A percentile compares a stretch with the other conserved stretches of the same genome.
Conservation (phyloP, 2,797 vertebrate species). For the Galaxias olidus region DNA sequence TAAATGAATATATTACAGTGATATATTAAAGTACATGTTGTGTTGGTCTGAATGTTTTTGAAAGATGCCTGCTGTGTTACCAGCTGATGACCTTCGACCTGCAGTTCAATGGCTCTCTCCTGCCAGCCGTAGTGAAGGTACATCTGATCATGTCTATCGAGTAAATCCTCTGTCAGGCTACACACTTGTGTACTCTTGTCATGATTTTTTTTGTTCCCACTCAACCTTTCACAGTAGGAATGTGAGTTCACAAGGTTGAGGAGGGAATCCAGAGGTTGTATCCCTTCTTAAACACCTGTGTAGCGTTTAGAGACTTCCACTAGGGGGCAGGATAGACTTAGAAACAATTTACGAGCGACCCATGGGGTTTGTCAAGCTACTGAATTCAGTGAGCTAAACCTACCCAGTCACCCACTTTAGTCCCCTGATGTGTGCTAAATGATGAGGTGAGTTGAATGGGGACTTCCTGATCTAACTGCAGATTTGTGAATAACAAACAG, state of each 20-base stretch:
- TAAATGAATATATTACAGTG: too few relatives aligned
- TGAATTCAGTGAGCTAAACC: too few relatives aligned
- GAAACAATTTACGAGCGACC: too few relatives aligned
- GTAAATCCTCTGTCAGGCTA: not conserved
- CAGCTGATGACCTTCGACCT: constrained; percentile 92
- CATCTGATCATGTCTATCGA: constrained; percentile 29
- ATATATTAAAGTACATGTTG: too few relatives aligned
- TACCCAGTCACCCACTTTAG: too few relatives aligned
- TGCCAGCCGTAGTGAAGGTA: constrained; percentile 84
- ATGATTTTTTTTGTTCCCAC: too few relatives aligned
- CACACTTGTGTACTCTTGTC: not conserved
- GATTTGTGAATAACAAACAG: too few relatives aligned
- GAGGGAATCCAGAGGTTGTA: too few relatives aligned
- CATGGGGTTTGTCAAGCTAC: too few relatives aligned
- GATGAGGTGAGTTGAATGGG: too few relatives aligned
- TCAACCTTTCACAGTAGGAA: not conserved
- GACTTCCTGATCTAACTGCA: too few relatives aligned
- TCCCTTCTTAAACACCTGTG: not conserved
- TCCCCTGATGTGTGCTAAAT: too few relatives aligned
- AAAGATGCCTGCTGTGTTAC: constrained; percentile 89
- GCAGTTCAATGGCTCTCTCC: constrained; percentile 68
- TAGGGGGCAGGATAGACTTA: constrained; percentile 50
- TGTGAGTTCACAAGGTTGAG: not conserved
- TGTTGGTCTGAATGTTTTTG: constrained; percentile 40
- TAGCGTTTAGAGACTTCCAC: constrained; percentile 15